Evolutionary conservation across 2,113 vertebrate species (phyloP).

Genomic region (Hippocampus guttulatus): DNA sequence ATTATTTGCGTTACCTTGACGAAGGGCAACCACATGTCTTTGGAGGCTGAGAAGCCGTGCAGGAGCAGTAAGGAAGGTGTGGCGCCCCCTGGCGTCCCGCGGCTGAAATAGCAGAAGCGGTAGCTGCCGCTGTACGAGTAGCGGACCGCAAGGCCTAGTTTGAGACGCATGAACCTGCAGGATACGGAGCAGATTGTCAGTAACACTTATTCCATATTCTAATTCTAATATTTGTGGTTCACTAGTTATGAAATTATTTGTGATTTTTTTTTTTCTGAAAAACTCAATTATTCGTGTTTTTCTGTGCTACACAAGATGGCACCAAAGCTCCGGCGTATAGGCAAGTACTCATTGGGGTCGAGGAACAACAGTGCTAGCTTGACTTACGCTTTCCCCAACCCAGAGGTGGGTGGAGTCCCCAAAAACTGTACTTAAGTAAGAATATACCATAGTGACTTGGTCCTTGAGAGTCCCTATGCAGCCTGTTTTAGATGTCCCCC

Average conservation of each 20-base stretch:
- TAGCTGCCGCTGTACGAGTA: conserved; percentile 75
- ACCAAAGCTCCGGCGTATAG: no score
- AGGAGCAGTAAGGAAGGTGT: conserved; percentile 84
- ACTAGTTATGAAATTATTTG: background rate
- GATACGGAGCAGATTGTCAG: background rate
- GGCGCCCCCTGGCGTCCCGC: conserved; percentile 76
- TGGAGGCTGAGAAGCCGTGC: conserved; percentile 88
- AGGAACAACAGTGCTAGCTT: no score
- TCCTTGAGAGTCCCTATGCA: no score
- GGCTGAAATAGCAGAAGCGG: conserved; percentile 85
- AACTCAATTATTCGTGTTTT: no score
- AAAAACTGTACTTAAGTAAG: no score
- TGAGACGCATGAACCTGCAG: conserved; percentile 81
- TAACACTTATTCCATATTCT: background rate
- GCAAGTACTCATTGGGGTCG: no score
- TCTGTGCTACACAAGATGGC: no score
- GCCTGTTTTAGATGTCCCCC: no score
- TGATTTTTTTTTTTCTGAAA: no score
- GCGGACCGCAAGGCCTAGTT: conserved; percentile 80
- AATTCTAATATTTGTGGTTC: background rate
- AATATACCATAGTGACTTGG: no score
- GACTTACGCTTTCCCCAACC: no score
- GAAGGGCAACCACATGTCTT: conserved; percentile 85
- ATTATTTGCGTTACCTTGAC: conserved; percentile 70
- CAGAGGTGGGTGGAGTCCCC: no score